Base-by-base conservation (phyloP, 2,888 invertebrate species). In the Pecten maximus region DNA sequence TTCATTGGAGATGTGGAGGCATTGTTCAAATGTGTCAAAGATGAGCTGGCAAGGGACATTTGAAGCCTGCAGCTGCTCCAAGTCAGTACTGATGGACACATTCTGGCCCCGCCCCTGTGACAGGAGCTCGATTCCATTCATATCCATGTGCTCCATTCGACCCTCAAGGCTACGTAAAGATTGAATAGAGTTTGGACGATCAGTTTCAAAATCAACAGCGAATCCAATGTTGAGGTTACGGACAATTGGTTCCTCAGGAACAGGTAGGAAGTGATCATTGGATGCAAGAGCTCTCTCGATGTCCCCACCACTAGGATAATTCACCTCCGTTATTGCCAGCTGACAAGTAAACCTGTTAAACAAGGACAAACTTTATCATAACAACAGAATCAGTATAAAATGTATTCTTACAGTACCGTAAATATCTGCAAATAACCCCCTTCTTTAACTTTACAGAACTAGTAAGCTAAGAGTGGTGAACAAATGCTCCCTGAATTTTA, bases 281-380 rank as follows among this genome's bases (percentile, higher is more conserved):
- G 40, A 87, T 23, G 90, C 87, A 87, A 93, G 91, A 40, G 40
- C 54, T n/a, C 48, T 54, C 28, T 44, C n/a, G 2, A 54, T 40
- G 28, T 28, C 44, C 10, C 93, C 93, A 39, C 91, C 91, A 60
- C 92, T 91, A 35, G 89, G 89, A 50, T 93, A 93, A 89, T 96
- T 95, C 94, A 97, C 98, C 96, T 98, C 98, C 2, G 98, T 98
- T 93, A 98, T 97, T 19, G 97, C 98, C 88, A 98, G 96, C 95
- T 98, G 97, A 95, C 98, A 98, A 16, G 97, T 97, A 92, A 98
- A 97, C 91, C 97, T 97, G 93, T 87, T 94, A 92, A 92, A 23
- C 87, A 74, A 86, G n/a, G n/a, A n/a, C n/a, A n/a, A n/a, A 16
- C 39, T 39, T n/a, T 28, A 87, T 19, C 15, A 39, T n/a, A n/a